phyloP scores from a whole-genome alignment of 1,140 invertebrate genomes.

The Stegodyphus dumicola region DNA sequence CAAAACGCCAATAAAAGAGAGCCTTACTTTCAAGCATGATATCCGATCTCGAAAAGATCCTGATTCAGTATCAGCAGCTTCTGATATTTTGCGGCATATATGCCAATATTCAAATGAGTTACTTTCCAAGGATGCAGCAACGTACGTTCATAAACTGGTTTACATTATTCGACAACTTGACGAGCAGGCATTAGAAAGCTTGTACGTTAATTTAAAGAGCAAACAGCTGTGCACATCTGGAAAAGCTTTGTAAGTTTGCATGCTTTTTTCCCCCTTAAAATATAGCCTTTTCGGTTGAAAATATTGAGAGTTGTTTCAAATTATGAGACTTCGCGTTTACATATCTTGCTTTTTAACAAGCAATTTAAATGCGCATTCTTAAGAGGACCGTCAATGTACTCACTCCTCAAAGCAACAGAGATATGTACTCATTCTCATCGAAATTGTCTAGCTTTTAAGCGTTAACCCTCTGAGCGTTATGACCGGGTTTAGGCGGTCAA shows the following conservation, averaged over 20 bases:
- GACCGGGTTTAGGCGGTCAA: too few relatives aligned
- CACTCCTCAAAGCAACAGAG: too few relatives aligned
- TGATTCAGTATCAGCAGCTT: not conserved
- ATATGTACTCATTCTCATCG: too few relatives aligned
- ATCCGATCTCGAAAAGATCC: not conserved
- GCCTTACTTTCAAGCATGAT: conserved; percentile 31
- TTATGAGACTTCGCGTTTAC: too few relatives aligned
- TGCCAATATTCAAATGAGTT: conserved; percentile 32
- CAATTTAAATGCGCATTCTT: too few relatives aligned
- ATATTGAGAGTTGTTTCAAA: too few relatives aligned
- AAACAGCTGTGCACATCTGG: conserved; percentile 27
- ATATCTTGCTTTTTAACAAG: too few relatives aligned
- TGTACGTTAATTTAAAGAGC: conserved; percentile 28
- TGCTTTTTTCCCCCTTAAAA: too few relatives aligned
- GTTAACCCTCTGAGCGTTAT: too few relatives aligned
- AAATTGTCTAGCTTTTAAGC: too few relatives aligned
- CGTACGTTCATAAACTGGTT: conserved; percentile 29
- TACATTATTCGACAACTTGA: conserved; percentile 23
- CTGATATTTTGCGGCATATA: conserved; percentile 6
- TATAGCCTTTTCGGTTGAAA: too few relatives aligned
- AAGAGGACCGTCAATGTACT: too few relatives aligned
- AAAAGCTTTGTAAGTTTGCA: conserved; percentile 25
- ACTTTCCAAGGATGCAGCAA: conserved; percentile 7
- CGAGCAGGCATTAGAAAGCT: not conserved
- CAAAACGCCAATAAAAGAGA: conserved; percentile 24